Evolutionary conservation across 2,113 vertebrate genomes (phyloP).

Genomic region (Mus spicilegus): DNA sequence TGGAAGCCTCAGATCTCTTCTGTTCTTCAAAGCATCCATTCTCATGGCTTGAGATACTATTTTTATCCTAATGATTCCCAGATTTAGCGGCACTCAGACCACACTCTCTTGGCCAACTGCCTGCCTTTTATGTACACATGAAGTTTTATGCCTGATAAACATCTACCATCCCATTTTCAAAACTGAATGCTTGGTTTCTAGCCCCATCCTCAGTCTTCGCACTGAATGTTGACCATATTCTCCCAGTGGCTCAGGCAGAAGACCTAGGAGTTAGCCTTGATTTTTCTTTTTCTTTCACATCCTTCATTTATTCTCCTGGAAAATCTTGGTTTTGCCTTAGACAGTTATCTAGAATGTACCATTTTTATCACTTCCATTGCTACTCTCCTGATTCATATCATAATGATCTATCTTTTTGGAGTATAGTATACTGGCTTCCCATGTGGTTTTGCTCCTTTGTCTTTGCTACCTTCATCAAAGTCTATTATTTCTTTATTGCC

Average conservation of each 20-base stretch:
- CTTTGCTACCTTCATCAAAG: not conserved
- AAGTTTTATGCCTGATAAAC: constrained; percentile 18
- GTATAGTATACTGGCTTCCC: not conserved
- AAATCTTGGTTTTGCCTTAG: constrained; percentile 13
- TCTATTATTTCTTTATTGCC: constrained; percentile 19
- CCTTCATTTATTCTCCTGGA: constrained; percentile 15
- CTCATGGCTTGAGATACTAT: constrained; percentile 40
- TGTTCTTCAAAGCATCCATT: constrained; percentile 33
- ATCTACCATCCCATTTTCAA: not conserved
- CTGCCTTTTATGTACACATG: not conserved
- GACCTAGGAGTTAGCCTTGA: constrained; percentile 19
- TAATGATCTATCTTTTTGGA: not conserved
- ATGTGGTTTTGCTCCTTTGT: not conserved
- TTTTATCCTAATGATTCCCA: constrained; percentile 5
- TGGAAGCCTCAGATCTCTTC: not conserved
- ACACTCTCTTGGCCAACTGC: constrained; percentile 41
- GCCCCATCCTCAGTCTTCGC: not conserved
- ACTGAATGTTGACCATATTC: constrained; percentile 39
- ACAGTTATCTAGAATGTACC: constrained; percentile 22
- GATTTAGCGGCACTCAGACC: not conserved
- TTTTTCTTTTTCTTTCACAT: not conserved
- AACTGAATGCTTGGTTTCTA: constrained; percentile 31
- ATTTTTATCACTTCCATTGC: not conserved
- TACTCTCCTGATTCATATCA: not conserved
- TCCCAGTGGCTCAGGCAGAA: constrained; percentile 16